Evolutionary conservation across 2,797 vertebrate species (phyloP), one percentile per base, ranked within the genome.

Genomic region (Pygocentrus nattereri): DNA sequence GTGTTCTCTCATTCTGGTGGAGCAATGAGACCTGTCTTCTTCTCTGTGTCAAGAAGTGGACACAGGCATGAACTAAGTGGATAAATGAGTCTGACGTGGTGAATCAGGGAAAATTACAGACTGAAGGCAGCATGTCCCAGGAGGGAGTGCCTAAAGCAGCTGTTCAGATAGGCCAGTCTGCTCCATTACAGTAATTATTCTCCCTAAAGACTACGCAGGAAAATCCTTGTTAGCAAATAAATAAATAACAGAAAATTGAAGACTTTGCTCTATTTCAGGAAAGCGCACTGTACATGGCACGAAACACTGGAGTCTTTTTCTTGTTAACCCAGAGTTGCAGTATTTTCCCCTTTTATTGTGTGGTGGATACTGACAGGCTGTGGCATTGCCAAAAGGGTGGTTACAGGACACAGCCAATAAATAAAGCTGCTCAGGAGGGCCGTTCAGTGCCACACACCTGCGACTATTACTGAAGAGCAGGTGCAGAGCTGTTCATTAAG

Each of bases 401-500:
- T 64, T 88, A 86, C 84, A 77, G 82, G 62, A 86, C 87, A 86
- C 7, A 18, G 88, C 79, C 85, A 83, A 93, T 93, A 93, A 93
- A 93, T 90, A 93, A 94, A 93, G 89, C 91, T 88, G 87, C 86
- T 79, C 79, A 74, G 30, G 62, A 79, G 74, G 25, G 78, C 85
- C 87, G 85, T 54, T 73, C 70, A n/a, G 47, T 34, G 87, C 82
- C 85, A 77, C 83, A 83, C 90, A 92, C 91, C 92, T 92, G 91
- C 88, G 89, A 90, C 90, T 87, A 77, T 88, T 88, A 81, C 85
- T 83, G 88, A 89, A 87, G 88, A 91, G 89, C 88, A 84, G 91
- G 91, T 88, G 47, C 88, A 89, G 87, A 87, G 78, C 84, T 90
- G 90, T 93, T 94, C 91, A 93, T 94, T 93, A 93, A 90, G 87